Evolutionary conservation across 1,140 invertebrate genomes (phyloP).

Genomic region (Drosophila bipectinata): DNA sequence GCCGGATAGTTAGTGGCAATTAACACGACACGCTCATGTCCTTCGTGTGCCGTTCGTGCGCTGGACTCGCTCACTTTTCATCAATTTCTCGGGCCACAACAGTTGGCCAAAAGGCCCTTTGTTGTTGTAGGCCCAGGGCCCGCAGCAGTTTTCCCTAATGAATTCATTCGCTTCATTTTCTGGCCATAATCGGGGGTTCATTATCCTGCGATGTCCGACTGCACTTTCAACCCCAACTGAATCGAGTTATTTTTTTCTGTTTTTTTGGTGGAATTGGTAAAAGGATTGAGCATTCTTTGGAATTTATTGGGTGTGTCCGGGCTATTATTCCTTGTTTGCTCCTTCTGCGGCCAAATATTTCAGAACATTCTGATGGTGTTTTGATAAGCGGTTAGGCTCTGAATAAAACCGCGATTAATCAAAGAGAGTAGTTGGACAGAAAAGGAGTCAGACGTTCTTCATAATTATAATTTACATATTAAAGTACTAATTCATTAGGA

Average conservation of each 20-base stretch:
- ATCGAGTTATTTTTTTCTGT: slow-evolving; percentile 39
- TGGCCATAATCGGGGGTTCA: slow-evolving; percentile 74
- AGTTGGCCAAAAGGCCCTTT: slow-evolving; percentile 70
- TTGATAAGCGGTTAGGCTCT: slow-evolving; percentile 68
- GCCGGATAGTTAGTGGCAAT: slow-evolving; percentile 67
- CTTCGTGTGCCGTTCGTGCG: slow-evolving; percentile 63
- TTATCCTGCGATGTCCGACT: slow-evolving; percentile 60
- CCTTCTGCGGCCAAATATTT: slow-evolving; percentile 39
- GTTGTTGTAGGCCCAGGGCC: not conserved
- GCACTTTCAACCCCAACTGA: slow-evolving; percentile 41
- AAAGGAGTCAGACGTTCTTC: not conserved
- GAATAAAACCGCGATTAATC: slow-evolving; percentile 47
- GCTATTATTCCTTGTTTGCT: slow-evolving; percentile 60
- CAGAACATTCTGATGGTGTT: slow-evolving; percentile 65
- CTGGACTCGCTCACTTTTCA: slow-evolving; percentile 59
- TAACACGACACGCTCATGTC: slow-evolving; percentile 75
- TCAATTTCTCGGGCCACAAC: slow-evolving; percentile 68
- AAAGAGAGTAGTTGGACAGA: slow-evolving; percentile 12
- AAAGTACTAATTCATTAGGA: not conserved
- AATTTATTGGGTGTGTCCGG: slow-evolving; percentile 79
- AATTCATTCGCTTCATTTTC: slow-evolving; percentile 81
- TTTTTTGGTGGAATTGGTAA: slow-evolving; percentile 43
- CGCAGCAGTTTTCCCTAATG: slow-evolving; percentile 74
- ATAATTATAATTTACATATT: slow-evolving; percentile 7
- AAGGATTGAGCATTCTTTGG: slow-evolving; percentile 74